phyloP scores from a whole-genome alignment of 2,888 invertebrate species.

The Lasioglossum oenotherae region DNA sequence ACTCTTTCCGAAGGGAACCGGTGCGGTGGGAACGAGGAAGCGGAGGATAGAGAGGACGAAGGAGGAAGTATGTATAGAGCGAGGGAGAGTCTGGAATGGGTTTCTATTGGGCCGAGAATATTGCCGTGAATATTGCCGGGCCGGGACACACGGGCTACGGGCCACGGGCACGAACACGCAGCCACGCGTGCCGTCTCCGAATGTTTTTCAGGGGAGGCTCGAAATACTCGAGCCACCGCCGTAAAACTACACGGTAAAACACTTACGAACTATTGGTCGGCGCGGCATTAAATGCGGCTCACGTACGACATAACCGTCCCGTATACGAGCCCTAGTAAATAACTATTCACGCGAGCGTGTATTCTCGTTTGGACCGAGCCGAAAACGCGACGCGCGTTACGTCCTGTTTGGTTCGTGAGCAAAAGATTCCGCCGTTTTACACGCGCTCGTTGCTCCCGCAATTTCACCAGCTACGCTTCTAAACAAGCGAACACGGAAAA shows the following conservation, averaged over 20 bases:
- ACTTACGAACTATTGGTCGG: constrained; percentile 72
- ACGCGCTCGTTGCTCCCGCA: background rate
- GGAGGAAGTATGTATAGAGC: background rate
- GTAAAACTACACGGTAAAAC: constrained; percentile 73
- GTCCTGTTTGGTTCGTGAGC: constrained; percentile 28
- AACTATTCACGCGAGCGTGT: constrained; percentile 61
- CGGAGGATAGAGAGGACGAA: constrained; percentile 18
- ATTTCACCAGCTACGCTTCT: background rate
- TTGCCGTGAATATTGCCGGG: constrained; percentile 73
- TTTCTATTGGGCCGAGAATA: constrained; percentile 71
- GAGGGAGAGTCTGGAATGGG: constrained; percentile 61
- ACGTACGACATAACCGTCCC: constrained; percentile 67
- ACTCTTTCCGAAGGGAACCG: constrained; percentile 33
- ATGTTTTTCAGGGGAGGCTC: constrained; percentile 64
- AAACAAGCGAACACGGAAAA: no score
- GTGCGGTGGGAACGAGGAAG: background rate
- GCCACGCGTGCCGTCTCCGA: constrained; percentile 50
- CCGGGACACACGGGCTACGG: constrained; percentile 39
- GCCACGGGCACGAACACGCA: constrained; percentile 38
- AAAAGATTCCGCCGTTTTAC: background rate
- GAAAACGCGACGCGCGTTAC: constrained; percentile 59
- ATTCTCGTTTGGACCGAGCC: constrained; percentile 51
- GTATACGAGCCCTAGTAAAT: constrained; percentile 64
- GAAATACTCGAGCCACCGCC: constrained; percentile 61
- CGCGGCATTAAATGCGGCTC: constrained; percentile 67